Percentiles rank a stretch among this genome's conserved stretches.
Evolutionary conservation across 2,113 vertebrate genomes (phyloP).

Genomic region (Cephalopterus ornatus): DNA sequence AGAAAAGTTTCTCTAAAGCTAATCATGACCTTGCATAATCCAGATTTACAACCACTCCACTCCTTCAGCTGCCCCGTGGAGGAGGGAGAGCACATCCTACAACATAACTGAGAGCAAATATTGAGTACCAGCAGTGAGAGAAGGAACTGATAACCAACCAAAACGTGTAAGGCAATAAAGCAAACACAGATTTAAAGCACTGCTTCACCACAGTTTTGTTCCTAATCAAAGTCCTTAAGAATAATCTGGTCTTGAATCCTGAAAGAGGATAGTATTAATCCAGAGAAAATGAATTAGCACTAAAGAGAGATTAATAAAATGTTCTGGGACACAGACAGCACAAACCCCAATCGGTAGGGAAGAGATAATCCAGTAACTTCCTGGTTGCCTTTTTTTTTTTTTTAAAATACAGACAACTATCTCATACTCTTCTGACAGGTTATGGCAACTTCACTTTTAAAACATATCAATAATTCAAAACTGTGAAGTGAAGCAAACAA

Average conservation of each 20-base stretch:
- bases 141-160: neutral
- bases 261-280: conserved; percentile 23
- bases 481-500: neutral
- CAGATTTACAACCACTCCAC: neutral
- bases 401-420: neutral
- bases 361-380: neutral
- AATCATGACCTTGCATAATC: neutral
- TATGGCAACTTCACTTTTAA: neutral
- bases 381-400: neutral
- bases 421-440: neutral
- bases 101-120: no score
- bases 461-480: neutral
- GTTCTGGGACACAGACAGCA: neutral
- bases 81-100: neutral
- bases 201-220: neutral
- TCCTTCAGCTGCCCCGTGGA: neutral
- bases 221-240: neutral
- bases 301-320: neutral
- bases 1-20: neutral
- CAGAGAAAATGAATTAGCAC: conserved; percentile 14
- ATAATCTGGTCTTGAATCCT: conserved; percentile 8
- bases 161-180: neutral
- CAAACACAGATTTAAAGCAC: neutral
- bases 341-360: neutral
- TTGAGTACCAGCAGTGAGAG: accelerated